A percentile compares a stretch with the other conserved stretches of the same genome.
phyloP scores from a whole-genome alignment of 1,140 invertebrate genomes.

The Atta texana region DNA sequence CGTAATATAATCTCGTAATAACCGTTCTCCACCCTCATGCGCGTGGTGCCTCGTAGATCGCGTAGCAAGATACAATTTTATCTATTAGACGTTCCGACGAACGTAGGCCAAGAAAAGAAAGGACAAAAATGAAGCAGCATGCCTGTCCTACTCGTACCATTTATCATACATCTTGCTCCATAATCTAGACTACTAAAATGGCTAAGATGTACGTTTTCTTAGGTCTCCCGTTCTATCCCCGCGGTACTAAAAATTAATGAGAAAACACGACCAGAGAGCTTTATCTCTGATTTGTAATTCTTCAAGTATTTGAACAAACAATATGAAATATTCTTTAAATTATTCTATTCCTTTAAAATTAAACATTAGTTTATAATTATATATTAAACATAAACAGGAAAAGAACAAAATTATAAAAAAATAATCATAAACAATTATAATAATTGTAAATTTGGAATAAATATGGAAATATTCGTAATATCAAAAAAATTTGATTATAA shows the following conservation, averaged over 20 bases:
- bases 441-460: neutral
- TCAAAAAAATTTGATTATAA: neutral
- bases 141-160: constrained; percentile 56
- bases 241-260: constrained; percentile 43
- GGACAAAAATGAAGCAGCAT: neutral
- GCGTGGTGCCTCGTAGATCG: constrained; percentile 62
- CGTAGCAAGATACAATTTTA: constrained; percentile 57
- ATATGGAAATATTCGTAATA: neutral
- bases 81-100: constrained; percentile 49
- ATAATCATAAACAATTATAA: neutral
- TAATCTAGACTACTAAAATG: constrained; percentile 62
- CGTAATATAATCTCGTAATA: constrained; percentile 69
- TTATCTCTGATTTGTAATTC: neutral
- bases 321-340: neutral
- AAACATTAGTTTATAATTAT: neutral
- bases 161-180: constrained; percentile 66
- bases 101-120: constrained; percentile 32
- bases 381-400: neutral
- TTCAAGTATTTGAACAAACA: constrained; percentile 6
- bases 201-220: constrained; percentile 30
- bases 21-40: constrained; percentile 49
- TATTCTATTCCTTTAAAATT: neutral
- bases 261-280: neutral
- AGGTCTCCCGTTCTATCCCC: constrained; percentile 25
- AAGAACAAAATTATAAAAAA: neutral